Conservation (phyloP, 2,888 invertebrate genomes). For the Imbricaverruca yamaguchii region DNA sequence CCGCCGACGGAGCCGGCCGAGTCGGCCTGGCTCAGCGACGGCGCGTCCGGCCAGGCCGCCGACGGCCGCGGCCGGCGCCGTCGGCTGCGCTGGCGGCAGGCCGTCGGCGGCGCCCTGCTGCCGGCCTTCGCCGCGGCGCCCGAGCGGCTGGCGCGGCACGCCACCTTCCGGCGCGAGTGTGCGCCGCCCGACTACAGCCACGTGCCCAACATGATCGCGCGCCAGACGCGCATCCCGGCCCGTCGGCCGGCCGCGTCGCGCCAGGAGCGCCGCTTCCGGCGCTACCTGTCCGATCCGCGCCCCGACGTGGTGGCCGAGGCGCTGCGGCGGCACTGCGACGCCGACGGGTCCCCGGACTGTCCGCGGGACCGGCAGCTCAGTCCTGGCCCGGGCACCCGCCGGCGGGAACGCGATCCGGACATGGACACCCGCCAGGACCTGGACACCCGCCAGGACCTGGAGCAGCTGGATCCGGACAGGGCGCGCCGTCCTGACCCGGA, state of each 20-base stretch:
- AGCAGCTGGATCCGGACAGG: not conserved
- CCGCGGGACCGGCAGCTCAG: not conserved
- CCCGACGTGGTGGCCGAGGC: not conserved
- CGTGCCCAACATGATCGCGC: slow-evolving; percentile 13
- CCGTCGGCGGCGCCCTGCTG: not conserved
- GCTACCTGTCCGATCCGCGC: not conserved
- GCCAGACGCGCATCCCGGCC: not conserved
- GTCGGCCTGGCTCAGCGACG: not conserved
- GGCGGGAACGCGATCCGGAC: no score
- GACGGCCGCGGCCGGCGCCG: not conserved
- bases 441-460: no score
- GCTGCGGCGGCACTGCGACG: not conserved
- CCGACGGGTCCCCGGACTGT: not conserved
- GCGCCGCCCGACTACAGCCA: slow-evolving; percentile 20
- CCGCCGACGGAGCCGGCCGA: not conserved
- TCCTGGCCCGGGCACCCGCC: no score
- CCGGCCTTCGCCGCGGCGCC: slow-evolving; percentile 2
- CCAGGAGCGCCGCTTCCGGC: slow-evolving; percentile 3
- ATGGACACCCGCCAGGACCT: no score
- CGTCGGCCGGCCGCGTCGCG: not conserved
- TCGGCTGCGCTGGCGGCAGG: slow-evolving; percentile 9
- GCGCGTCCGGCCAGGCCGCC: not conserved
- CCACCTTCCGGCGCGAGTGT: slow-evolving; percentile 8
- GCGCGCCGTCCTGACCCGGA: not conserved
- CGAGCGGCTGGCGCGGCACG: not conserved